Base-by-base conservation (phyloP, 2,888 invertebrate genomes). In the Volucella zonaria region DNA sequence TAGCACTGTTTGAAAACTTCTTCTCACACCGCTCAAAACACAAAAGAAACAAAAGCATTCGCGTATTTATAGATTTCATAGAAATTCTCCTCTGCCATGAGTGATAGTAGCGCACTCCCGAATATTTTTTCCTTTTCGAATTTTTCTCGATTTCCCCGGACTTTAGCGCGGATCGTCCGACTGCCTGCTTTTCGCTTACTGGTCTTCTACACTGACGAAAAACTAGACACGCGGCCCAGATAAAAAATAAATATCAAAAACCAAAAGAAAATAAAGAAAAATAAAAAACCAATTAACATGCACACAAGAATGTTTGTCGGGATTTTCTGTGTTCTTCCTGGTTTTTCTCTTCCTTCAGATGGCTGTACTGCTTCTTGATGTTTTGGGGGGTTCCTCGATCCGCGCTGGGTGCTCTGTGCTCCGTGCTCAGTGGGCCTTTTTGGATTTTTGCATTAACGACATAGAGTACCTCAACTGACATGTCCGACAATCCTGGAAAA, bases 31-130 rank as follows among this genome's bases (percentile, higher is more conserved):
- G 77, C 64, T 79, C 64, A 62, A 70, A 70, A 68, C 58, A 74
- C 23, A 66, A 42, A 59, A 68, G 56, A 49, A 78, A 67, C 52
- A 85, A 80, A 74, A 79, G 2, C 23, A 61, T 85, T 76, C 76
- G 62, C 76, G 81, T 85, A 85, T 85, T 85, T 85, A 76, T 85
- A 85, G 82, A 82, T 51, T 77, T 73, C 61, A 70, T 82, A 71
- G 71, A 83, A 76, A 73, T 85, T 80, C 81, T 77, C 23, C 23
- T 68, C 62, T 81, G 81, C 85, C 85, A 85, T 85, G 85, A 23
- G 3, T 3, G 23, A 23, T 23, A 23, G 23, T 73, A 85, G 81
- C 81, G 76, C 85, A 81, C 75, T 73, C 67, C 23, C 58, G 79
- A 73, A 71, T 76, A 67, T 81, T 85, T 85, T 71, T 80, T 51